Conservation (phyloP, 2,113 vertebrate genomes). For the Pedionomus torquatus region DNA sequence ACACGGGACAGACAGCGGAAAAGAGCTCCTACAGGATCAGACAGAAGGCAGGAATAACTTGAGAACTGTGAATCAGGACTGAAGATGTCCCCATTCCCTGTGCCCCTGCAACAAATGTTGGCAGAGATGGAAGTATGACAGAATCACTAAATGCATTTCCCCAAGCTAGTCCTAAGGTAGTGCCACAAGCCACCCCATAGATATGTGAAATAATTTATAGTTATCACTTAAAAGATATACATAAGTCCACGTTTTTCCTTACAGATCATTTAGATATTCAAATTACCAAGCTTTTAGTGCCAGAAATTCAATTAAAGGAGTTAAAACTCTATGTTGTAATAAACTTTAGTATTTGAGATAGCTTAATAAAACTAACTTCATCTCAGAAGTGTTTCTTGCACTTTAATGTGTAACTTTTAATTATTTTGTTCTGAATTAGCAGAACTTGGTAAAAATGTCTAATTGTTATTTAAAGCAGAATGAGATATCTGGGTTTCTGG, state of each 20-base stretch:
- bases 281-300: constrained; percentile 49
- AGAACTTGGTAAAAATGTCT: constrained; percentile 63
- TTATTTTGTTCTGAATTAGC: constrained; percentile 62
- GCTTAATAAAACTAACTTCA: constrained; percentile 71
- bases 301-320: constrained; percentile 64
- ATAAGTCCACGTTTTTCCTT: constrained; percentile 20
- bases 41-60: background rate
- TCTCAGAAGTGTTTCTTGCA: constrained; percentile 43
- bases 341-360: constrained; percentile 70
- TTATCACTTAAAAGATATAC: constrained; percentile 17
- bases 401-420: constrained; percentile 64
- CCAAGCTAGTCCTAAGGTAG: background rate
- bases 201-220: background rate
- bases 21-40: background rate
- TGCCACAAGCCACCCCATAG: background rate
- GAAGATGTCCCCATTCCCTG: background rate
- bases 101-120: background rate
- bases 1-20: background rate
- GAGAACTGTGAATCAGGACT: background rate
- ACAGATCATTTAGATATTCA: constrained; percentile 45
- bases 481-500: background rate
- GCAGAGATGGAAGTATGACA: accelerated
- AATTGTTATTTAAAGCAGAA: constrained; percentile 48
- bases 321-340: constrained; percentile 28
- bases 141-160: background rate